phyloP scores from a whole-genome alignment of 2,113 vertebrate genomes.

The Gymnarchus niloticus region DNA sequence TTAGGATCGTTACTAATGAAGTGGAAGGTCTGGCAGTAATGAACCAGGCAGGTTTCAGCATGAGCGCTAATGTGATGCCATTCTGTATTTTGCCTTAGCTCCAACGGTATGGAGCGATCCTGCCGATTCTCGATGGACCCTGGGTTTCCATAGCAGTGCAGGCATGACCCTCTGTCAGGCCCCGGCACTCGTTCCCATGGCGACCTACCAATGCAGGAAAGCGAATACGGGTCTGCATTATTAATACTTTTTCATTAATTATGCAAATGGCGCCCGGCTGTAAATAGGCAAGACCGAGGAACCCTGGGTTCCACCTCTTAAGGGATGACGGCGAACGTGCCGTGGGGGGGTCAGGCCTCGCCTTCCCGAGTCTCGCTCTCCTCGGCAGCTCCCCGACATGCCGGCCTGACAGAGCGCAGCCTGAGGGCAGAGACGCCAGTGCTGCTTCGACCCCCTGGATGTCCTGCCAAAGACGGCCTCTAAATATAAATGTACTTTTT shows the following conservation, averaged over 20 bases:
- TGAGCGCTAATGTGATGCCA: no score
- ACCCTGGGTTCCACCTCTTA: constrained; percentile 45
- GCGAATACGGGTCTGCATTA: constrained; percentile 61
- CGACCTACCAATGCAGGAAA: constrained; percentile 31
- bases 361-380: constrained; percentile 22
- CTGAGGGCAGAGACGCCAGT: background rate
- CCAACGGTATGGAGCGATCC: background rate
- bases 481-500: no score
- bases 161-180: background rate
- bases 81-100: background rate
- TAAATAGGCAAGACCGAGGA: constrained; percentile 36
- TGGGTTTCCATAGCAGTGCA: background rate
- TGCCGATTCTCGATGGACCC: background rate
- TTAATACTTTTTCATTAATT: constrained; percentile 76
- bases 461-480: background rate
- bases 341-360: constrained; percentile 48
- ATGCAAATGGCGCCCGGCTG: constrained; percentile 59
- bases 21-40: no score
- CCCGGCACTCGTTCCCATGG: constrained; percentile 25
- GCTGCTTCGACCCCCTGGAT: background rate
- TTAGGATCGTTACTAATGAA: no score
- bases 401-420: constrained; percentile 31
- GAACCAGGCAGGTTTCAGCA: no score
- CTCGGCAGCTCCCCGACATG: background rate
- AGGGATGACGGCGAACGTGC: constrained; percentile 61